phyloP scores from a whole-genome alignment of 2,113 vertebrate species.

The Sander lucioperca region DNA sequence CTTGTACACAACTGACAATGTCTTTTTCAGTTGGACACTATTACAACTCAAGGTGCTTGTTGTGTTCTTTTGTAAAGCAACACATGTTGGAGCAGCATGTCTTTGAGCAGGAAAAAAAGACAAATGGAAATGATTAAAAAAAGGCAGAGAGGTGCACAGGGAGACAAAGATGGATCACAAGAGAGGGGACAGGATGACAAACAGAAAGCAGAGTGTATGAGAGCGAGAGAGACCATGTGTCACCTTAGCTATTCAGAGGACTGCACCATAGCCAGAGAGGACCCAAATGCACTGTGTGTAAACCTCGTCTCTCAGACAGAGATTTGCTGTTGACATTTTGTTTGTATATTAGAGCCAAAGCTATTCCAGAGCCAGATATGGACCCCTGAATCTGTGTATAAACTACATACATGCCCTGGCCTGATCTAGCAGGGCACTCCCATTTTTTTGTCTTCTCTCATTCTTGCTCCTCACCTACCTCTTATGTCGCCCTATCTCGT shows the following conservation, averaged over 20 bases:
- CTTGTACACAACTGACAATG: neutral
- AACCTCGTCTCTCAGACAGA: neutral
- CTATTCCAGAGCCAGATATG: neutral
- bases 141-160: neutral
- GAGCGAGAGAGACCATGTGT: neutral
- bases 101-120: neutral
- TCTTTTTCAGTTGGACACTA: neutral
- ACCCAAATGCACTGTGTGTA: neutral
- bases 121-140: slow-evolving; percentile 23
- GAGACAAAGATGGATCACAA: slow-evolving; percentile 14
- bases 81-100: slow-evolving; percentile 5
- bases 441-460: neutral
- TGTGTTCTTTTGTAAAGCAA: neutral
- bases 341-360: slow-evolving; percentile 2
- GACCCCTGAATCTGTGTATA: neutral
- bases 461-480: neutral
- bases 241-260: slow-evolving; percentile 6
- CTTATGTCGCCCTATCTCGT: neutral
- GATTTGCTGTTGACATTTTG: neutral
- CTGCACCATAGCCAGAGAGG: neutral
- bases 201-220: slow-evolving; percentile 11
- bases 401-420: neutral
- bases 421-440: neutral
- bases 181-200: slow-evolving; percentile 23
- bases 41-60: slow-evolving; percentile 9